Conservation (phyloP, 2,797 vertebrate genomes). For the Tamandua tetradactyla region DNA sequence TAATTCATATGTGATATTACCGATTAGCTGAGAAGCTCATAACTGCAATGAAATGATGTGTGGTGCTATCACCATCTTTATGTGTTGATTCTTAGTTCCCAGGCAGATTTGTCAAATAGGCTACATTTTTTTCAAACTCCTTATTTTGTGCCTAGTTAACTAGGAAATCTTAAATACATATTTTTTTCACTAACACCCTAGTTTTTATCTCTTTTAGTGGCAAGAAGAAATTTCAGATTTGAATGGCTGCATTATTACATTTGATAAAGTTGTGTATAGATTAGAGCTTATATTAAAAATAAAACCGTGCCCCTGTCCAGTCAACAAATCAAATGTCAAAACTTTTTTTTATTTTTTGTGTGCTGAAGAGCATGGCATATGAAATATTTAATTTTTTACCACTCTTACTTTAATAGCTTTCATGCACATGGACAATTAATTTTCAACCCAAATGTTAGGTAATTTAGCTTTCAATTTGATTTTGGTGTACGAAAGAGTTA, state of each 20-base stretch:
- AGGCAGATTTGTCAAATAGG: background rate
- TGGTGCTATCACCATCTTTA: background rate
- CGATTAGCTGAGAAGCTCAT: background rate
- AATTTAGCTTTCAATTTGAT: background rate
- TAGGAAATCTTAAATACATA: conserved; percentile 32
- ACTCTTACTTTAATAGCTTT: background rate
- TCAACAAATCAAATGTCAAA: conserved; percentile 6
- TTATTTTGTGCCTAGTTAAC: background rate
- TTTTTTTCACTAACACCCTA: background rate
- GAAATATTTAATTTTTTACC: background rate
- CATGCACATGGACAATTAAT: background rate
- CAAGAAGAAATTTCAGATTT: background rate
- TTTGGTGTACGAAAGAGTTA: background rate
- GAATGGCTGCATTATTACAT: background rate
- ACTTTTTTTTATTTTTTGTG: background rate
- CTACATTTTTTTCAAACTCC: background rate
- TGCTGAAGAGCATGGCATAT: background rate
- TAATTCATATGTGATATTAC: background rate
- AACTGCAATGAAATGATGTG: background rate
- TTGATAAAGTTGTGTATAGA: background rate
- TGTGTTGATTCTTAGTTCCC: background rate
- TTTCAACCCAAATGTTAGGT: conserved; percentile 4
- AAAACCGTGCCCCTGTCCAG: background rate
- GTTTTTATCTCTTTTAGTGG: background rate
- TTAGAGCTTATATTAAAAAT: background rate